Evolutionary conservation across 2,113 vertebrate species (phyloP).

Genomic region (Alosa alosa): DNA sequence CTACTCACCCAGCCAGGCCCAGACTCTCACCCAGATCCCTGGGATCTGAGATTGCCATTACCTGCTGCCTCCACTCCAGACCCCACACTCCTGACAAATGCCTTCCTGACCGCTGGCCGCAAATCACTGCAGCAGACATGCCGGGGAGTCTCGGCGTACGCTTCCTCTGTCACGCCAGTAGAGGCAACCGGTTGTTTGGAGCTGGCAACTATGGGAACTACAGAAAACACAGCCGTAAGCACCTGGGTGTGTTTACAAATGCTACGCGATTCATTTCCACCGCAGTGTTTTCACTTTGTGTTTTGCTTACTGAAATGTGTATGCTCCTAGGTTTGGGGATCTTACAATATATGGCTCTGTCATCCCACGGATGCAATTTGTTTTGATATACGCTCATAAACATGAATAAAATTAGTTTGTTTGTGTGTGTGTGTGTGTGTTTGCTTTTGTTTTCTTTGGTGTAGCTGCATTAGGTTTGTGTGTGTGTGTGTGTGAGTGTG

Average conservation of each 20-base stretch:
- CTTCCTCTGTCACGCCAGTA: background rate
- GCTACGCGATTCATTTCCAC: background rate
- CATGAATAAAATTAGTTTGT: background rate
- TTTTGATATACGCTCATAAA: background rate
- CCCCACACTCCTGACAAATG: slow-evolving; percentile 11
- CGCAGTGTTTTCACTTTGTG: background rate
- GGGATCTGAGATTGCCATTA: slow-evolving; percentile 18
- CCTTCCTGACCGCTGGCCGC: background rate
- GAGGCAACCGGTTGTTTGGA: background rate
- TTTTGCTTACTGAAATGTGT: background rate
- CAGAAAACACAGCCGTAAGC: background rate
- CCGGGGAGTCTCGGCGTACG: background rate
- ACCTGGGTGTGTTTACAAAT: background rate
- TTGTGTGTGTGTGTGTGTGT: background rate
- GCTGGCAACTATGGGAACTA: background rate
- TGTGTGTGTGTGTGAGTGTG: background rate
- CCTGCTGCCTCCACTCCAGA: background rate
- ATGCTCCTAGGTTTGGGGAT: background rate
- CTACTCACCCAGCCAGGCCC: background rate
- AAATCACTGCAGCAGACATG: slow-evolving; percentile 24
- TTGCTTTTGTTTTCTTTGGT: background rate
- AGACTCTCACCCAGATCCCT: background rate
- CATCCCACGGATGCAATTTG: background rate
- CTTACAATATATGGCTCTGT: background rate
- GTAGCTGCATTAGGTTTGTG: background rate